Base-by-base conservation (phyloP, 2,113 vertebrate species). In the Xenopus laevis region DNA sequence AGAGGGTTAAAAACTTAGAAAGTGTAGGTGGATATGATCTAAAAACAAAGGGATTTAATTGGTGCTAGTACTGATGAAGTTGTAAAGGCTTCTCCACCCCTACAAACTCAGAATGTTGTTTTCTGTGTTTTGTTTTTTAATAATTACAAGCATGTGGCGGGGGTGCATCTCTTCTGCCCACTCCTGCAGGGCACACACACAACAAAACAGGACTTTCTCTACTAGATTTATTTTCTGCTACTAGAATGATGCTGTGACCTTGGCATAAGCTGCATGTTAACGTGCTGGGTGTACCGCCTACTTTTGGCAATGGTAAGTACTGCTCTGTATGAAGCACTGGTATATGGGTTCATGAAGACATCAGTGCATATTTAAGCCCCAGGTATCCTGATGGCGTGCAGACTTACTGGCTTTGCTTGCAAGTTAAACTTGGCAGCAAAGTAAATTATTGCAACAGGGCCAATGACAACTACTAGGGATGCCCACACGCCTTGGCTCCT, bases 341-440 rank as follows among this genome's bases (percentile, higher is more conserved):
- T 55, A 12, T 77, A 45, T 53, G 57, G 50, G 33, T 47, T 77
- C 74, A 77, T 77, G 60, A 77, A 77, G 74, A 77, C 67, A 77
- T 77, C 74, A 77, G 18, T 17, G 21, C 52, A 70, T 13, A 70
- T 67, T 77, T 77, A 63, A 77, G 74, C 74, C 40, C 30, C 60
- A 77, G 66, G 74, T 70, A 64, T 70, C 60, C 67, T 68, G 59
- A 57, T 77, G 67, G 67, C 74, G 16, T 46, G 66, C 50, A 13
- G 66, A 27, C 66, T 70, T 53, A 55, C 67, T 76, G 74, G 59
- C 74, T 53, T 64, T 64, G 57, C 46, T 64, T 64, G 30, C 57
- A 64, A 57, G 74, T 64, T 62, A 64, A 70, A 64, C 55, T 77
- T 77, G 74, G 74, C 66, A 70, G 74, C 10, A 18, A 10, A 44